Percentiles rank a stretch among this genome's conserved stretches.
These are phyloP conservation scores for Sialia sialis DNA, from an alignment of 2,113 vertebrate species.

Conservation along the genomic window DNA sequence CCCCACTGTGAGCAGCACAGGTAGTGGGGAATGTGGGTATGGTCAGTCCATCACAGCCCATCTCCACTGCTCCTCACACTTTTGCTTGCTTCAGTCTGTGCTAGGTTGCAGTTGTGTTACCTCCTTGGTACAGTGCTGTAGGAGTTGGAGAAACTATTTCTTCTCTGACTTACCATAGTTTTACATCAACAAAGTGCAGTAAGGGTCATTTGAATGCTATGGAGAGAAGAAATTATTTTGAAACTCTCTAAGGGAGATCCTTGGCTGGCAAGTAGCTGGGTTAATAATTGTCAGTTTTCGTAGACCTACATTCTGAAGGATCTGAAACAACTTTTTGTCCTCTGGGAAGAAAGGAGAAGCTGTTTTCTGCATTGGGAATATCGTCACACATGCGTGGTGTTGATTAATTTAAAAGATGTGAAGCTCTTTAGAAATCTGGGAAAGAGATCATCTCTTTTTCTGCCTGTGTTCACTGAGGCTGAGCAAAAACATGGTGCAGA, in stretches of 20 bases:
- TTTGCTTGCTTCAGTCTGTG: background rate
- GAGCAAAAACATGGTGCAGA: background rate
- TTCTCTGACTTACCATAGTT: background rate
- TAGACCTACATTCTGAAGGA: background rate
- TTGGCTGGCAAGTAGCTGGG: background rate
- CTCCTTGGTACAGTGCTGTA: background rate
- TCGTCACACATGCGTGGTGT: background rate
- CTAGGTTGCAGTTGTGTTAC: background rate
- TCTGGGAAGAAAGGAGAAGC: background rate
- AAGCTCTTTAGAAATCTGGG: background rate
- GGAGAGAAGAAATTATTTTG: background rate
- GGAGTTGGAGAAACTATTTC: background rate
- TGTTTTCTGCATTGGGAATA: background rate
- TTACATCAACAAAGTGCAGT: background rate
- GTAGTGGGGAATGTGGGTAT: background rate
- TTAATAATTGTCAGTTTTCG: background rate
- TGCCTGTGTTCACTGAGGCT: background rate
- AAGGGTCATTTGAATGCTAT: background rate
- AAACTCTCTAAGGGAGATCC: background rate
- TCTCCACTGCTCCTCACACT: accelerated
- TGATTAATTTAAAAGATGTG: background rate
- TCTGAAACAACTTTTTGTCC: background rate
- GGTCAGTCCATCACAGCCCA: background rate
- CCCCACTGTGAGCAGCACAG: background rate
- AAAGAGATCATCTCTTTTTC: background rate